These are phyloP conservation scores for Megalops atlanticus DNA, from an alignment of 2,113 vertebrate species.

Conservation along the genomic window DNA sequence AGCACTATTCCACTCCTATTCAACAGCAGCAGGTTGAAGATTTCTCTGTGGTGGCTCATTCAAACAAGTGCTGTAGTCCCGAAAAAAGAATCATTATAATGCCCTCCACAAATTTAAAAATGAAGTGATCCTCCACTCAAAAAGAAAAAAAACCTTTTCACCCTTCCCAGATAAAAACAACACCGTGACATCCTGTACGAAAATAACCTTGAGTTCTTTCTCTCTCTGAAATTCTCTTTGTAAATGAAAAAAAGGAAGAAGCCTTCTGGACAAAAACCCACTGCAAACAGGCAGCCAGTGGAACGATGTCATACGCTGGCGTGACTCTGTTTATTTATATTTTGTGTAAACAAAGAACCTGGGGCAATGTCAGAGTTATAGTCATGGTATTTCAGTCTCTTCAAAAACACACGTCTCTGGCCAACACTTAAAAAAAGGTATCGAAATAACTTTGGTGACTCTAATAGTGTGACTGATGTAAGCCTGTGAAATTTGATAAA, in stretches of 20 bases:
- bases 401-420: background rate
- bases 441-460: background rate
- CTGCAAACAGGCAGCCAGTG: conserved; percentile 3
- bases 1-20: conserved; percentile 7
- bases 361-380: conserved; percentile 4
- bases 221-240: background rate
- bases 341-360: conserved; percentile 16
- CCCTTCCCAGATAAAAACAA: conserved; percentile 6
- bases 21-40: conserved; percentile 29
- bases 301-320: background rate
- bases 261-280: background rate
- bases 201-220: conserved; percentile 21
- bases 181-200: background rate
- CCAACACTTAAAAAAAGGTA: no score
- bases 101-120: background rate
- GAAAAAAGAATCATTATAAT: background rate
- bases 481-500: conserved; percentile 14
- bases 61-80: background rate
- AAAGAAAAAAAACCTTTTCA: conserved; percentile 11
- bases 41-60: conserved; percentile 23
- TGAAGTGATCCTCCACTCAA: background rate
- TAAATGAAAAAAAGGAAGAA: conserved; percentile 12
- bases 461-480: background rate
- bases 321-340: conserved; percentile 5
- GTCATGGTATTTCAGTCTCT: background rate